Evolutionary conservation across 2,797 vertebrate species (phyloP), one percentile per base, ranked within the genome.

Genomic region (Sciaenops ocellatus): DNA sequence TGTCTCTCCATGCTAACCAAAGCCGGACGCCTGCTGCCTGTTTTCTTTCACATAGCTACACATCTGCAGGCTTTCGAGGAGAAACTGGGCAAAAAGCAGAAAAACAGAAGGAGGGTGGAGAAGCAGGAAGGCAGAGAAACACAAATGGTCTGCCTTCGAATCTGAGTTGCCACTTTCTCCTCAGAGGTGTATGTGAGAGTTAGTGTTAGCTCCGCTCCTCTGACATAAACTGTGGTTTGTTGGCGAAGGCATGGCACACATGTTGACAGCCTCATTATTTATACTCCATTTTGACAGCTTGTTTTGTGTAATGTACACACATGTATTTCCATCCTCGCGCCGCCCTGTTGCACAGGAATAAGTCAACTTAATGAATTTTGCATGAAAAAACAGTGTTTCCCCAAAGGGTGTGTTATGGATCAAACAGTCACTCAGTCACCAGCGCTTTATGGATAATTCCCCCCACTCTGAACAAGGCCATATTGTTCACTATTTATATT

Each of bases 21-120:
- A 92, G 82, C 71, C 30, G 79, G 77, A 80, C 90, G 90, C 85
- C 78, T 85, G 85, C 82, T 86, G 84, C 78, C 83, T 93, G 89
- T 93, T 94, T 94, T 94, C 87, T 87, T 93, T 93, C 46, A 76
- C 88, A 80, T 86, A 90, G 90, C 87, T 90, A 73, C 87, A 91
- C 85, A 93, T 92, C 85, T 92, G 85, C 78, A 74, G 86, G 83
- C 85, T 87, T 84, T 89, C 38, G 26, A 85, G 71, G 67, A 87
- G 86, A 90, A 82, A 78, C 26, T n/a, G 71, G 76, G 64, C 62
- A 80, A 84, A 89, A 85, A 76, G 65, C 79, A 76, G 68, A 83
- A 86, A 85, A 92, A 73, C 55, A 63, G 24, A 67, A 60, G 50
- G 44, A 79, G 77, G 64, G 64, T 5, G n/a, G 59, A 75, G 69